Evolutionary conservation across 1,140 invertebrate species (phyloP), one percentile per base, ranked within the genome.

Genomic region (Schmidtea mediterranea): DNA sequence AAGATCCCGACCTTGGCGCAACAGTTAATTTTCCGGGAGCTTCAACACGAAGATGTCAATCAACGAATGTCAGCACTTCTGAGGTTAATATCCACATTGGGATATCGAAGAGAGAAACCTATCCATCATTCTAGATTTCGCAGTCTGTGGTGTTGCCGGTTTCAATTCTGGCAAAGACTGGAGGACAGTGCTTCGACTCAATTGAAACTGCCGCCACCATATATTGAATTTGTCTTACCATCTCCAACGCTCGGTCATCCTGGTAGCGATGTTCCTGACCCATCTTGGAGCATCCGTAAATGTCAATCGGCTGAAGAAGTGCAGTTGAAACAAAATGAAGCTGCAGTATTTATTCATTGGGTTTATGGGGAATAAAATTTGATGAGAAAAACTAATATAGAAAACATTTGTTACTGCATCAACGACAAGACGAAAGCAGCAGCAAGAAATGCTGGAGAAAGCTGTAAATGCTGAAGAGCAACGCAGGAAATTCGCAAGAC

Each of bases 81-180:
- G 36, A 77, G 79, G 74, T 81, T 58, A 56, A n/a, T n/a, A n/a
- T n/a, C n/a, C n/a, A n/a, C n/a, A n/a, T n/a, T n/a, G n/a, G n/a
- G n/a, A n/a, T n/a, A n/a, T n/a, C n/a, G n/a, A n/a, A n/a, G n/a
- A n/a, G n/a, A n/a, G n/a, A n/a, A n/a, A n/a, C n/a, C n/a, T n/a
- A n/a, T n/a, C n/a, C n/a, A n/a, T n/a, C n/a, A n/a, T n/a, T n/a
- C 13, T 50, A 74, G 80, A 52, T 95, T 92, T 69, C 78, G 89
- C 72, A 76, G 82, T 8, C 69, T 97, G 32, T 98, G 90, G 90
- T 82, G 82, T 59, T 76, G 82, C 54, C 71, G 92, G n/a, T 90
- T 86, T 62, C 90, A 97, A 71, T 83, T 90, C 5, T 97, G 89
- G 89, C 80, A 84, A 0, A 72, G 89, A 51, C 90, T 98, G 84